phyloP scores from a whole-genome alignment of 2,888 invertebrate species.

The Buathra laborator region DNA sequence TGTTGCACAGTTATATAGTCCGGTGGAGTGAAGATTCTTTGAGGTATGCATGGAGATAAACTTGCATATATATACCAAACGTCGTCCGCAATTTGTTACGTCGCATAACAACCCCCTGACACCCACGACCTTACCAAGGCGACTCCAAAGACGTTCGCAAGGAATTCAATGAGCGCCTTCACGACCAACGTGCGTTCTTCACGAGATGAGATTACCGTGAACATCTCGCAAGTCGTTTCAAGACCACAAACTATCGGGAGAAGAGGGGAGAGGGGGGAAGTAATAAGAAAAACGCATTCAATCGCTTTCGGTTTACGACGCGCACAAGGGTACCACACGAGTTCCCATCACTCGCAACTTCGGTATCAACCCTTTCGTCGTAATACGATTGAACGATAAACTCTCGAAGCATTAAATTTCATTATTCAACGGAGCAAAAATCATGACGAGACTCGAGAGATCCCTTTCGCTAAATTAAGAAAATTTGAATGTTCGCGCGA shows the following conservation, averaged over 20 bases:
- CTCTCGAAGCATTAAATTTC: background rate
- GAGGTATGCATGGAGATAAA: constrained; percentile 7
- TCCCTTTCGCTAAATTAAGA: no score
- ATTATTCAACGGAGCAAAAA: background rate
- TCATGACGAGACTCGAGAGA: no score
- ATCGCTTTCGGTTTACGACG: constrained; percentile 62
- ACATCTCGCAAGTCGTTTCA: constrained; percentile 44
- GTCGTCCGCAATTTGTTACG: constrained; percentile 71
- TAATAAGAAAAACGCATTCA: constrained; percentile 49
- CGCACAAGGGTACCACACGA: background rate
- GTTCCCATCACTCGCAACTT: constrained; percentile 3
- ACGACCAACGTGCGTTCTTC: constrained; percentile 10
- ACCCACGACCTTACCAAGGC: constrained; percentile 79
- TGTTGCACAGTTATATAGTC: constrained; percentile 9
- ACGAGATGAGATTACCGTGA: background rate
- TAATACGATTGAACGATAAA: background rate
- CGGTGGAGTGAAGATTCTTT: constrained; percentile 62
- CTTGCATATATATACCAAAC: constrained; percentile 44
- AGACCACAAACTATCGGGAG: constrained; percentile 66
- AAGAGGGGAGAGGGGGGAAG: background rate
- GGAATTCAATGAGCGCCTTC: constrained; percentile 69
- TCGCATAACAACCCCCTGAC: constrained; percentile 74
- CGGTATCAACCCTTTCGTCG: constrained; percentile 28
- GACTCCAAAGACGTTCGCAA: constrained; percentile 63
- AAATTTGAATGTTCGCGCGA: background rate